phyloP scores from a whole-genome alignment of 1,140 invertebrate species.

The Danaus melanippus region DNA sequence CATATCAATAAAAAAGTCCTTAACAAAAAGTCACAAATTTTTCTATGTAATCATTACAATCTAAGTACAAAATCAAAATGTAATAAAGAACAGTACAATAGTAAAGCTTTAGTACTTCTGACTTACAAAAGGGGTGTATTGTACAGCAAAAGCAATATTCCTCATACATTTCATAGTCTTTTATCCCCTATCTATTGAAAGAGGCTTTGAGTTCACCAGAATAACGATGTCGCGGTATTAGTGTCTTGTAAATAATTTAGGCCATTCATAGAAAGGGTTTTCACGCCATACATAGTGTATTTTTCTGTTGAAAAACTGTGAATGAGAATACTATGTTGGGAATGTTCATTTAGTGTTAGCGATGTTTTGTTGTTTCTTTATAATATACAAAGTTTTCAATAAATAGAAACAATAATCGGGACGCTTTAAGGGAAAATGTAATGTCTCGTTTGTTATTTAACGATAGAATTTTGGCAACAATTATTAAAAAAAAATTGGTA shows the following conservation, averaged over 20 bases:
- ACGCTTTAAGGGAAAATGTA: too few species aligned
- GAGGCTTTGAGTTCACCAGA: slow-evolving; percentile 3
- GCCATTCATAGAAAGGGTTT: slow-evolving; percentile 9
- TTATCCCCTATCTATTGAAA: slow-evolving; percentile 14
- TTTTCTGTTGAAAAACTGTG: too few species aligned
- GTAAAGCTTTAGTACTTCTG: not conserved
- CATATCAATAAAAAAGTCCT: slow-evolving; percentile 2
- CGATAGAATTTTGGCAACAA: too few species aligned
- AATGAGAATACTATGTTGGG: too few species aligned
- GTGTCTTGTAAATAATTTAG: slow-evolving; percentile 26
- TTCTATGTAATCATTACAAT: too few species aligned
- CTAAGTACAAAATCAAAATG: not conserved
- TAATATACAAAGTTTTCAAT: too few species aligned
- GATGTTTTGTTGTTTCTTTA: too few species aligned
- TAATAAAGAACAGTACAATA: not conserved
- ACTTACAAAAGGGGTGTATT: slow-evolving; percentile 3
- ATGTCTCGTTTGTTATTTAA: too few species aligned
- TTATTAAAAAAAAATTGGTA: too few species aligned
- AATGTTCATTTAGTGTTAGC: too few species aligned
- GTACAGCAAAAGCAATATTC: slow-evolving; percentile 13
- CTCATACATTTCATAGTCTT: not conserved
- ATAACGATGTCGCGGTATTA: slow-evolving; percentile 18
- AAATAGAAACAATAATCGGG: too few species aligned
- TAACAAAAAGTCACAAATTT: not conserved
- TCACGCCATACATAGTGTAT: too few species aligned